phyloP scores from a whole-genome alignment of 1,140 invertebrate species.

The Lysiphlebus fabarum region DNA sequence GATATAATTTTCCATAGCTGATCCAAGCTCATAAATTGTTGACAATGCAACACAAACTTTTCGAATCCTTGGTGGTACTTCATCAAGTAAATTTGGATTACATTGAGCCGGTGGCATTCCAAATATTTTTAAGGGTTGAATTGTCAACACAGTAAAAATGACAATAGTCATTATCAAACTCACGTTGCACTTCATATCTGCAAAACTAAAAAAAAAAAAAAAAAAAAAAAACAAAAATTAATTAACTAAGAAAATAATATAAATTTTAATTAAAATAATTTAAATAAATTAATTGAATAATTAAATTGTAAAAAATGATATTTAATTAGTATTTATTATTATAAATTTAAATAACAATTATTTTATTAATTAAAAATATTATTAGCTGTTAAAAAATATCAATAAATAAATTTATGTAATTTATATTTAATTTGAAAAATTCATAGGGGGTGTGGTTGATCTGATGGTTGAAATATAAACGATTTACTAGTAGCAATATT shows the following conservation, averaged over 20 bases:
- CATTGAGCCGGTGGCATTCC: constrained; percentile 56
- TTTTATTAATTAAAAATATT: too few species aligned
- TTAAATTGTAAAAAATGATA: too few species aligned
- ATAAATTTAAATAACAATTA: too few species aligned
- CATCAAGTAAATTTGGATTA: constrained; percentile 54
- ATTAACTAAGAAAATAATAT: too few species aligned
- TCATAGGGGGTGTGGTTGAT: constrained; percentile 2
- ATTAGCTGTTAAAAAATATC: too few species aligned
- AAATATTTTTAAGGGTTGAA: constrained; percentile 34
- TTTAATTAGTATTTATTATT: too few species aligned
- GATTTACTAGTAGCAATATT: constrained; percentile 17
- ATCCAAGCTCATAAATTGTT: constrained; percentile 55
- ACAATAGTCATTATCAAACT: constrained; percentile 37
- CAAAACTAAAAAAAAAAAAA: constrained; percentile 18
- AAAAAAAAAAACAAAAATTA: too few species aligned
- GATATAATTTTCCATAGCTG: constrained; percentile 56
- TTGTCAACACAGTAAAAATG: constrained; percentile 28
- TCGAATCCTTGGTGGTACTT: constrained; percentile 57
- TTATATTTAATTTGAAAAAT: too few species aligned
- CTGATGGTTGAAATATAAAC: constrained; percentile 4
- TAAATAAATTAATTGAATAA: too few species aligned
- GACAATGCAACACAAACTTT: constrained; percentile 57
- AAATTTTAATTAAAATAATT: too few species aligned
- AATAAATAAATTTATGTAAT: too few species aligned
- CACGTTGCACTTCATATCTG: constrained; percentile 41